A percentile compares a stretch with the other conserved stretches of the same genome.
These are phyloP conservation scores for Micromys minutus DNA, from an alignment of 2,113 vertebrate genomes.

Conservation along the genomic window DNA sequence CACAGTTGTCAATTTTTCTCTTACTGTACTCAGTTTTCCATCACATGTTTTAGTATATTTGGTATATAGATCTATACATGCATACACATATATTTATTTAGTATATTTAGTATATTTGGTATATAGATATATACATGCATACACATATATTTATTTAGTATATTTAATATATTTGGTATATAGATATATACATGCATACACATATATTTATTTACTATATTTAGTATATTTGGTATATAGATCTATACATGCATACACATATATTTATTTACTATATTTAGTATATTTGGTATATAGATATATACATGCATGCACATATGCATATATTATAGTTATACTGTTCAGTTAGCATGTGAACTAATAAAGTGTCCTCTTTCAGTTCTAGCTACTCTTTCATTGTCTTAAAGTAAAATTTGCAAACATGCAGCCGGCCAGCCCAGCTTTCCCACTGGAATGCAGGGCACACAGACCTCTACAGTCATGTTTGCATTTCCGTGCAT, in stretches of 20 bases:
- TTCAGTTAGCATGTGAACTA: neutral
- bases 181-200: no score
- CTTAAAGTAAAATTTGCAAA: neutral
- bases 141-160: no score
- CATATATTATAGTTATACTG: neutral
- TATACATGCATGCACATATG: no score
- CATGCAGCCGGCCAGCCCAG: neutral
- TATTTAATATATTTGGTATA: no score
- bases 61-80: no score
- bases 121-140: no score
- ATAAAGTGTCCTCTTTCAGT: neutral
- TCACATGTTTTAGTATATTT: neutral
- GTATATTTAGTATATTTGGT: no score
- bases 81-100: no score
- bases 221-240: no score
- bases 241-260: no score
- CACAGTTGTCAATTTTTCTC: neutral
- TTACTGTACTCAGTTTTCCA: neutral
- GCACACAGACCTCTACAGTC: neutral
- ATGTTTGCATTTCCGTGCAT: neutral
- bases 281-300: neutral
- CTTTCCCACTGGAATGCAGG: neutral
- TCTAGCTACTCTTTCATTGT: neutral
- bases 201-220: no score
- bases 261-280: neutral